Evolutionary conservation across 1,140 invertebrate species (phyloP).

Genomic region (Drosophila hydei): DNA sequence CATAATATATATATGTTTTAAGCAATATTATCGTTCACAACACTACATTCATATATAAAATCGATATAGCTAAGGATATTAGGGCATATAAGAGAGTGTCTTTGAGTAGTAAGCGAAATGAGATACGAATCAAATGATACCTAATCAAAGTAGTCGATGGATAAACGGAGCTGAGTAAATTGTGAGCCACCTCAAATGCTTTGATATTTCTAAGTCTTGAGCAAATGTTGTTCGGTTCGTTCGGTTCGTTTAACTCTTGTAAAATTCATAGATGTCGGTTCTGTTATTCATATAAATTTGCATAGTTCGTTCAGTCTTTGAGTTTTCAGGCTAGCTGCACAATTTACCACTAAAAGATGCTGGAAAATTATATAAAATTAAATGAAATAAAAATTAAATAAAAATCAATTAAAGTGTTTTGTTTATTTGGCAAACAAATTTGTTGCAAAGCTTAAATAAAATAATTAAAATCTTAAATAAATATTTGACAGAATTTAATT

Average conservation of each 20-base stretch:
- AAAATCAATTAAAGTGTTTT: constrained; percentile 13
- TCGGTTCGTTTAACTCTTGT: background rate
- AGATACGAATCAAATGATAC: background rate
- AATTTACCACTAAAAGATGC: background rate
- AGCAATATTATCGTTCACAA: constrained; percentile 64
- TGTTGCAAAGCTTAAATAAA: constrained; percentile 24
- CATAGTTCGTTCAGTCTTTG: constrained; percentile 55
- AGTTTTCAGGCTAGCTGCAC: constrained; percentile 28
- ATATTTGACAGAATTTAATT: constrained; percentile 18
- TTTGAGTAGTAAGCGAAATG: constrained; percentile 8
- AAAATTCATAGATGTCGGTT: background rate
- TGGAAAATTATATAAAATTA: background rate
- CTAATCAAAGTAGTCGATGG: background rate
- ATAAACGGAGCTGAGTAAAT: background rate
- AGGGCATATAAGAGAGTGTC: constrained; percentile 38
- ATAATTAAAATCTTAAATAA: constrained; percentile 32
- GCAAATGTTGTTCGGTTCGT: constrained; percentile 45
- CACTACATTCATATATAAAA: constrained; percentile 81
- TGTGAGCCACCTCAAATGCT: constrained; percentile 23
- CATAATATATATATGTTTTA: constrained; percentile 34
- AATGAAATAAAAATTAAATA: constrained; percentile 21
- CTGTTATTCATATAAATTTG: constrained; percentile 25
- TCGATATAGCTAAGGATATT: constrained; percentile 63
- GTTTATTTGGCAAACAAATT: constrained; percentile 38
- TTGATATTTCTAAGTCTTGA: constrained; percentile 56